Conservation (phyloP, 2,113 vertebrate genomes). For the Callionymus lyra region DNA sequence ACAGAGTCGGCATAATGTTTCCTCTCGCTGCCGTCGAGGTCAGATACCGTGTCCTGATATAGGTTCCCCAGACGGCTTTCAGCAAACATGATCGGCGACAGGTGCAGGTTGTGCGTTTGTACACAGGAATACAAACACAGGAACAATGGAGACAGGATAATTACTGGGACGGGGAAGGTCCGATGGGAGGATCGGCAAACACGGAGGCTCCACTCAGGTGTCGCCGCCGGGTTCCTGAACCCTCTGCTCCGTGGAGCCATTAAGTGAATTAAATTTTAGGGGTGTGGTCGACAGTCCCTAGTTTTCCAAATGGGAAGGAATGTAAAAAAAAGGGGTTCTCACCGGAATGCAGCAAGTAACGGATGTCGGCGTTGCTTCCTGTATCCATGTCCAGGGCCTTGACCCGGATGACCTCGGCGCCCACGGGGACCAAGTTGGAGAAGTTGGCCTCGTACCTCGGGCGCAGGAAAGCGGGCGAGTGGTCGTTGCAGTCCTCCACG, state of each 20-base stretch:
- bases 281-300: not conserved
- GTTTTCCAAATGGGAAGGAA: constrained; percentile 4
- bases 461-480: constrained; percentile 77
- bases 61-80: constrained; percentile 2
- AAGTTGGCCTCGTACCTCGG: constrained; percentile 71
- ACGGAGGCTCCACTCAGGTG: not conserved
- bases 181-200: not conserved
- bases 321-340: constrained; percentile 9
- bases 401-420: constrained; percentile 77
- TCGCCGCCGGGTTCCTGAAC: constrained; percentile 1
- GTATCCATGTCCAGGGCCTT: constrained; percentile 80
- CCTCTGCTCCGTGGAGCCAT: not conserved
- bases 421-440: constrained; percentile 59
- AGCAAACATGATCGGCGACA: constrained; percentile 5
- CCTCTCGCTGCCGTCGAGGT: not conserved
- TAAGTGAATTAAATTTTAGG: not conserved
- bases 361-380: constrained; percentile 80
- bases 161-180: not conserved
- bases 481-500: constrained; percentile 81
- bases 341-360: constrained; percentile 87
- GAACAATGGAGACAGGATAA: not conserved
- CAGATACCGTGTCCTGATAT: not conserved
- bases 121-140: constrained; percentile 5
- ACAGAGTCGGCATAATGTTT: not conserved
- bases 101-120: not conserved